phyloP scores from a whole-genome alignment of 2,113 vertebrate species.

The Peromyscus polionotus region DNA sequence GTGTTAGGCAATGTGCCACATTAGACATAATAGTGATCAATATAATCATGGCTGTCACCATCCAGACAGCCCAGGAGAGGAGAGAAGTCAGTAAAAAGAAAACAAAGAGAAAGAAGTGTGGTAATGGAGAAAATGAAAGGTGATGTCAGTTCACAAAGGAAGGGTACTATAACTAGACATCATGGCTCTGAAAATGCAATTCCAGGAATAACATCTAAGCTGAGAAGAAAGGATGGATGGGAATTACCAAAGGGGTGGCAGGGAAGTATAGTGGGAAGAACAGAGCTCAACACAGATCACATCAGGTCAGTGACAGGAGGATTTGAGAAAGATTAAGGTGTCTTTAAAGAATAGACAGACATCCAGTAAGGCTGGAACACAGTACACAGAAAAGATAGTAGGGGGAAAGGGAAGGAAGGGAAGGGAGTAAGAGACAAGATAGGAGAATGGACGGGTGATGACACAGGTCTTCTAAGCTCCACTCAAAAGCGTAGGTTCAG shows the following conservation, averaged over 20 bases:
- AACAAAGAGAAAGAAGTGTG: not conserved
- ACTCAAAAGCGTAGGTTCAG: not conserved
- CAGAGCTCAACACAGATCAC: not conserved
- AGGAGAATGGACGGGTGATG: not conserved
- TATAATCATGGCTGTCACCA: not conserved
- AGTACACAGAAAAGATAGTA: not conserved
- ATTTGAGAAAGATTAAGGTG: not conserved
- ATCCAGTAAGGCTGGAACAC: not conserved
- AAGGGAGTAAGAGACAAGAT: not conserved
- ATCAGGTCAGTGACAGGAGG: not conserved
- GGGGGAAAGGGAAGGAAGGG: not conserved
- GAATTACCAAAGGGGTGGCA: not conserved
- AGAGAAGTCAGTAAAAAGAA: not conserved
- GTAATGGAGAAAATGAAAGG: not conserved
- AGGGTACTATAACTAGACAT: not conserved
- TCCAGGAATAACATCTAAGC: conserved; percentile 19
- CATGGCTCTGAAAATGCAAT: not conserved
- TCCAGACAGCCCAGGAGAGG: not conserved
- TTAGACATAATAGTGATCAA: not conserved
- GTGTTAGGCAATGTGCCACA: not conserved
- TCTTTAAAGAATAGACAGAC: not conserved
- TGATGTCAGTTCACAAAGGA: not conserved
- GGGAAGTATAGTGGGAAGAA: not conserved
- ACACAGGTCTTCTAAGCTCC: not conserved
- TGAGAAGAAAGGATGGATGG: conserved; percentile 2